Base-by-base conservation (phyloP, 2,113 vertebrate species). In the Brachyhypopomus occidentalis region DNA sequence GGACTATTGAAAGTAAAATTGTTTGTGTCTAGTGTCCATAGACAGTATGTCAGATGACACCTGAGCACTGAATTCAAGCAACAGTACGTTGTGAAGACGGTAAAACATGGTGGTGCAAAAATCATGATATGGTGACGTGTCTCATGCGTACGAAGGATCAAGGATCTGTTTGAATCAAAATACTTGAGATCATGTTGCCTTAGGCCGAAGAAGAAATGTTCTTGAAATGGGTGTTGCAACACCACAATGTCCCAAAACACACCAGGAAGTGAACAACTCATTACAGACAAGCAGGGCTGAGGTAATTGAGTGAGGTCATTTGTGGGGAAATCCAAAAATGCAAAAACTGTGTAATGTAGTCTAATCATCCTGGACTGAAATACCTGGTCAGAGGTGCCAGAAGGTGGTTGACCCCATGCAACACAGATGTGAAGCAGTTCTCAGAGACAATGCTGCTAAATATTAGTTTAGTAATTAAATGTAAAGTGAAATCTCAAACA, bases 201-300 rank as follows among this genome's bases (percentile, higher is more conserved):
- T 52, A 14, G 9, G 60, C 60, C 25, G 60, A 63, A 63, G 60
- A 63, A 8, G 60, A 63, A 63, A 63, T 63, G 22, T 8, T 9
- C 22, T 63, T 63, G 22, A 63, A 63, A 63, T 63, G 60, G 22
- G 60, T 25, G 22, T 63, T 63, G 25, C 60, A 63, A 25, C 60
- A 63, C 5, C 4, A 63, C 60, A 63, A 25, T 16, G 60, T 25
- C 60, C 22, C 23, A 4, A 63, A 63, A 63, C 23, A 25, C 60
- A 63, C 88, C 25, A 89, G 88, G 81, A 78, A 83, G 70, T 11
- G 60, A 85, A 84, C 34, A 84, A 45, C 48, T 89, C 25, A 22
- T 63, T 52, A 11, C 8, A 12, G 9, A 8, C 45, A 52, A 41
- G 41, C n/a, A n/a, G n/a, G n/a, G n/a, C n/a, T n/a, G n/a, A n/a